Conservation (phyloP, 2,888 invertebrate species). For the Glyphotaelius pellucidus region DNA sequence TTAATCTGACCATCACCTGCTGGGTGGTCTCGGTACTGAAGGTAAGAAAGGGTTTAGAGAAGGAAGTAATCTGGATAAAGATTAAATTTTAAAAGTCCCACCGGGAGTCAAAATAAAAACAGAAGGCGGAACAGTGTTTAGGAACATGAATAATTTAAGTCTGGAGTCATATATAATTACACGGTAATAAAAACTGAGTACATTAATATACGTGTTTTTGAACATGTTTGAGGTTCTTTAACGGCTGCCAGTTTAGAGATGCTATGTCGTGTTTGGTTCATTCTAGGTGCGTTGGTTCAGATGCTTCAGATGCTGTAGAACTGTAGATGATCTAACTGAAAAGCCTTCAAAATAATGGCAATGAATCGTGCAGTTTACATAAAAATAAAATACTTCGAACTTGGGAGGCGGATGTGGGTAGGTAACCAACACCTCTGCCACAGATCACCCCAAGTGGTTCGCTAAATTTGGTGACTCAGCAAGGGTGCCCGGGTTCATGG, state of each 20-base stretch:
- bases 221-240: background rate
- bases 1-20: background rate
- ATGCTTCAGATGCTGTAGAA: background rate
- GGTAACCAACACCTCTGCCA: no score
- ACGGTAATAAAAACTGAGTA: background rate
- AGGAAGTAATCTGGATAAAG: background rate
- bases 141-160: background rate
- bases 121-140: background rate
- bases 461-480: no score
- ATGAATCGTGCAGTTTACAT: background rate
- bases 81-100: background rate
- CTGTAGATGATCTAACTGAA: background rate
- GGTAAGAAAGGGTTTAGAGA: background rate
- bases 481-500: no score
- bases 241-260: background rate
- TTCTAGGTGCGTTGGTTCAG: background rate
- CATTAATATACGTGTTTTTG: background rate
- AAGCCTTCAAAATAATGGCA: background rate
- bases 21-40: slow-evolving; percentile 23
- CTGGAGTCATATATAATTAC: background rate
- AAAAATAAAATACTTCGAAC: background rate
- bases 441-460: no score
- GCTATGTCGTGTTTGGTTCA: background rate
- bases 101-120: background rate
- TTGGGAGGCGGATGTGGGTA: no score